These are phyloP conservation scores for Conus ventricosus DNA, from an alignment of 1,140 invertebrate genomes.

Conservation along the genomic window DNA sequence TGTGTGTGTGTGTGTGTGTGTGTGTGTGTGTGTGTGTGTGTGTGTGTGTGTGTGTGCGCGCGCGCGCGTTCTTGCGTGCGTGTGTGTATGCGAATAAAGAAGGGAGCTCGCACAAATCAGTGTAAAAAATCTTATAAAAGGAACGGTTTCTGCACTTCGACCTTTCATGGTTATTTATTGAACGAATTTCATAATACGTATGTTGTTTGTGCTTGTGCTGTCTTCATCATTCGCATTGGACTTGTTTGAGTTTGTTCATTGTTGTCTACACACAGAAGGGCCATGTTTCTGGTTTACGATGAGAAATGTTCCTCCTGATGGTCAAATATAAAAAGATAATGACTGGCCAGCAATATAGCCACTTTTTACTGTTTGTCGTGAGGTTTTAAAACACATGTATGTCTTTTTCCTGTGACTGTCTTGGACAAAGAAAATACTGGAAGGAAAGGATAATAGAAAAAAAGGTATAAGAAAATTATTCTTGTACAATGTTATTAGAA, in stretches of 20 bases:
- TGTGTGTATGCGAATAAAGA: neutral
- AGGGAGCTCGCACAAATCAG: neutral
- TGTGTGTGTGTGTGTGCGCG: constrained; percentile 17
- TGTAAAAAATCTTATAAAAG: neutral
- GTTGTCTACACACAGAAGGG: too few relatives aligned
- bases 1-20: constrained; percentile 5
- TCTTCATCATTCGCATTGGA: neutral
- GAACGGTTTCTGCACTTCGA: neutral
- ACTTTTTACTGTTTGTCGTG: too few relatives aligned
- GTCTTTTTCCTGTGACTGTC: neutral
- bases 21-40: constrained; percentile 23
- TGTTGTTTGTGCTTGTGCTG: neutral
- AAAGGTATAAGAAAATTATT: too few relatives aligned
- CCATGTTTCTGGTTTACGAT: too few relatives aligned
- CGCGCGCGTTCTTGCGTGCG: neutral
- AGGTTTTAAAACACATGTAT: too few relatives aligned
- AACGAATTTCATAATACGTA: neutral
- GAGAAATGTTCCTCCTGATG: too few relatives aligned
- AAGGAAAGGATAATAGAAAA: too few relatives aligned
- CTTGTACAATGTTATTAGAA: too few relatives aligned
- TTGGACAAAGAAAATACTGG: neutral
- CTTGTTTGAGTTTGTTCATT: neutral
- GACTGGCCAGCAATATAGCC: too few relatives aligned
- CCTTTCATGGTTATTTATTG: neutral
- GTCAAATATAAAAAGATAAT: too few relatives aligned